A percentile compares a stretch with the other conserved stretches of the same genome.
Evolutionary conservation across 2,113 vertebrate genomes (phyloP).

Genomic region (Strix uralensis): DNA sequence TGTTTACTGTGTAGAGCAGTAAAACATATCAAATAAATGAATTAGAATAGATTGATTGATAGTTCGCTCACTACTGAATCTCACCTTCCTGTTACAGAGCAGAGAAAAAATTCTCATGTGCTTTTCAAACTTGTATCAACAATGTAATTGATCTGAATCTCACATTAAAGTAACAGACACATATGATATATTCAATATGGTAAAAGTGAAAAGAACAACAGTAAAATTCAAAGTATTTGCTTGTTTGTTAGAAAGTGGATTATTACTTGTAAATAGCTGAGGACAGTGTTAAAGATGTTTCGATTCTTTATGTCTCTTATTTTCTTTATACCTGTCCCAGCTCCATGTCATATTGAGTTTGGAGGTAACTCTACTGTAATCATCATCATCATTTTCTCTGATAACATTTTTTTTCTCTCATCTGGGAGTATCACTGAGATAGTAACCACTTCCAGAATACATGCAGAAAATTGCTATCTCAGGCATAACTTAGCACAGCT

Average conservation of each 20-base stretch:
- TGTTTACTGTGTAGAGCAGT: not conserved
- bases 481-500: conserved; percentile 26
- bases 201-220: not conserved
- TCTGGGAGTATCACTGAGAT: not conserved
- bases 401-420: not conserved
- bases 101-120: not conserved
- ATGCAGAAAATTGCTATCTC: conserved; percentile 22
- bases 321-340: not conserved
- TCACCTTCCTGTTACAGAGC: not conserved
- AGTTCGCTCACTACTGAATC: not conserved
- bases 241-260: not conserved
- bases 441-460: conserved; percentile 26
- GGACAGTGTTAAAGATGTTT: not conserved
- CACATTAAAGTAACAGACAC: not conserved
- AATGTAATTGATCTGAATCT: not conserved
- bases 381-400: not conserved
- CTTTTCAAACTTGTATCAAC: not conserved
- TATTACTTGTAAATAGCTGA: not conserved
- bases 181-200: not conserved
- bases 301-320: not conserved
- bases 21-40: not conserved
- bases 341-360: not conserved
- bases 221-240: not conserved
- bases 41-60: not conserved
- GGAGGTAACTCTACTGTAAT: not conserved